Evolutionary conservation across 1,140 invertebrate genomes (phyloP).

Genomic region (Tenebrio molitor): DNA sequence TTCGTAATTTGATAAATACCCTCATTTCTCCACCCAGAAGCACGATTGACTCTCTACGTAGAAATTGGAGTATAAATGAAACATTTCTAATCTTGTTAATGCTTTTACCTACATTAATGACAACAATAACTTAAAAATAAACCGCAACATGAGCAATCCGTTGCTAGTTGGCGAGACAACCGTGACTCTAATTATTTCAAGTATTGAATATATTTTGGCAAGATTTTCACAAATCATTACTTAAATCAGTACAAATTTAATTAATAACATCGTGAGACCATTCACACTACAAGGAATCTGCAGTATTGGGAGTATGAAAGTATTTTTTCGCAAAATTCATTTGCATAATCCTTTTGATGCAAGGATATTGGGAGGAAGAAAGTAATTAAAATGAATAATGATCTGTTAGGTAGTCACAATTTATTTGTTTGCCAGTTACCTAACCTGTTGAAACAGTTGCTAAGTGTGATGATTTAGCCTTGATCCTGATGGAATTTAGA

Average conservation of each 20-base stretch:
- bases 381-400: conserved; percentile 32
- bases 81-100: background rate
- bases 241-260: background rate
- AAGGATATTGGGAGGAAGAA: conserved; percentile 35
- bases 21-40: background rate
- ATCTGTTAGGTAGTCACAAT: conserved; percentile 25
- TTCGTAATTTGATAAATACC: background rate
- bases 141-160: too few species aligned
- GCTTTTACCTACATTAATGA: background rate
- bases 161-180: too few species aligned
- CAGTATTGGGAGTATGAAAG: conserved; percentile 8
- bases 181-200: too few species aligned
- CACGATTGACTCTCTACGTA: background rate
- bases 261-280: conserved; percentile 18
- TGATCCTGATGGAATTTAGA: conserved; percentile 31
- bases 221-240: too few species aligned
- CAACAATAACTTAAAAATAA: background rate
- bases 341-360: conserved; percentile 29
- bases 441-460: background rate
- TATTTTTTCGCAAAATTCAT: conserved; percentile 34
- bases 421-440: conserved; percentile 1
- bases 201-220: too few species aligned
- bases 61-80: background rate
- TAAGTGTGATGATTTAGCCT: conserved; percentile 12
- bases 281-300: conserved; percentile 1